A percentile compares a stretch with the other conserved stretches of the same genome.
Conservation (phyloP, 2,113 vertebrate species). For the Pycnonotus jocosus region DNA sequence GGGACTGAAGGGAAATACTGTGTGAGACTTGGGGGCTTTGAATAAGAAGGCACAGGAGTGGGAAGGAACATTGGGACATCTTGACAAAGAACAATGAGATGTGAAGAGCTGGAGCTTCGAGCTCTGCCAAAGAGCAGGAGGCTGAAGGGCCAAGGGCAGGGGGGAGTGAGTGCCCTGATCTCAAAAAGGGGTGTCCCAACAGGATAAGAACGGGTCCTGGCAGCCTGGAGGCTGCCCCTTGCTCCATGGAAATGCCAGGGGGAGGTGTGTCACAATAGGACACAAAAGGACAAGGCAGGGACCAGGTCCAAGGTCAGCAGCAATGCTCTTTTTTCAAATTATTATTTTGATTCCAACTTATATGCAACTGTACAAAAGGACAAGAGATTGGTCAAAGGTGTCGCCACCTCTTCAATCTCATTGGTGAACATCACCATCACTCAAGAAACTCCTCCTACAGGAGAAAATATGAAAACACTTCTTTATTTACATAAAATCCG, state of each 20-base stretch:
- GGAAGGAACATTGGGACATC: neutral
- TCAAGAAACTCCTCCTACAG: too few species aligned
- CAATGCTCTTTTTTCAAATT: too few species aligned
- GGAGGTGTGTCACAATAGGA: too few species aligned
- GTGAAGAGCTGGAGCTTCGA: neutral
- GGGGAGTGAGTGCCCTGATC: neutral
- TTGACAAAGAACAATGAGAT: neutral
- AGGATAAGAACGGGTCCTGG: neutral
- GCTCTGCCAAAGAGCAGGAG: neutral
- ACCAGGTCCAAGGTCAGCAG: too few species aligned
- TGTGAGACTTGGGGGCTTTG: neutral
- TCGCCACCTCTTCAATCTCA: too few species aligned
- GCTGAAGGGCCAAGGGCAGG: neutral
- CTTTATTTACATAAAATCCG: too few species aligned
- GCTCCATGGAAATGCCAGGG: fast-evolving
- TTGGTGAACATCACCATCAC: too few species aligned
- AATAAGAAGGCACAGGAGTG: neutral
- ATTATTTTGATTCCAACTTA: too few species aligned
- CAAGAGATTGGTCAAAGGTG: too few species aligned
- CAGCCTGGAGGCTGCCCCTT: neutral
- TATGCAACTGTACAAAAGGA: too few species aligned
- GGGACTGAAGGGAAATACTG: neutral
- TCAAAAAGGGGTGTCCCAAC: neutral
- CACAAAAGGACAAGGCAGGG: too few species aligned
- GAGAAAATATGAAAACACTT: too few species aligned